Evolutionary conservation across 2,797 vertebrate species (phyloP), one percentile per base, ranked within the genome.

Genomic region (Chelon labrosus): DNA sequence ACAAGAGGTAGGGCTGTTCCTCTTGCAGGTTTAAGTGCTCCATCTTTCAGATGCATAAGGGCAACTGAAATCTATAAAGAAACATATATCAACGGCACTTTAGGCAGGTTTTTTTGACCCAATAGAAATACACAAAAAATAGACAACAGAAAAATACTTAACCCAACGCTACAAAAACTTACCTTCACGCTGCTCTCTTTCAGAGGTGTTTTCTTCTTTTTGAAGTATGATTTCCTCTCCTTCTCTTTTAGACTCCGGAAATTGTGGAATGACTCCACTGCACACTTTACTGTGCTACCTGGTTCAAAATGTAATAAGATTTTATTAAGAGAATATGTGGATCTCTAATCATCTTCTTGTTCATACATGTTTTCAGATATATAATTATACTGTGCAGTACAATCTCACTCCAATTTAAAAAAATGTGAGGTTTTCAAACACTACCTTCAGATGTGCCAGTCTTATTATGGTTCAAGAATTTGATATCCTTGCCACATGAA

Each of bases 11-110:
- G 22, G 8, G 20, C 49, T n/a, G 49, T n/a, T 19, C 62, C 50
- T 27, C 62, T 65, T 3, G 13, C 22, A 42, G 62, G 62, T 65
- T 52, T 53, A 4, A 65, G 17, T 25, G 4, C 9, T n/a, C 58
- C 42, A n/a, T 31, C 16, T 0, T 60, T 46, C 16, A 46, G 3
- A 1, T n/a, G 2, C 58, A 46, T 46, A 12, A 46, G 22, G 8
- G 39, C 22, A 2, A 44, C 20, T 27, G 39, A 16, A 59, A 59
- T 19, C 20, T 37, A 37, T 9, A 9, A 37, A 37, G 37, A 37
- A 37, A 37, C 37, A 37, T 5, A 37, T 37, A 37, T n/a, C n/a
- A n/a, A 37, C 9, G 37, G 4, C 37, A 5, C 9, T 37, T 37
- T 4, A 5, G 9, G 9, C 4, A 4, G 9, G 37, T 4, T 37